A percentile compares a stretch with the other conserved stretches of the same genome.
phyloP scores from a whole-genome alignment of 1,140 invertebrate species.

The Gonatopus flavifemur region DNA sequence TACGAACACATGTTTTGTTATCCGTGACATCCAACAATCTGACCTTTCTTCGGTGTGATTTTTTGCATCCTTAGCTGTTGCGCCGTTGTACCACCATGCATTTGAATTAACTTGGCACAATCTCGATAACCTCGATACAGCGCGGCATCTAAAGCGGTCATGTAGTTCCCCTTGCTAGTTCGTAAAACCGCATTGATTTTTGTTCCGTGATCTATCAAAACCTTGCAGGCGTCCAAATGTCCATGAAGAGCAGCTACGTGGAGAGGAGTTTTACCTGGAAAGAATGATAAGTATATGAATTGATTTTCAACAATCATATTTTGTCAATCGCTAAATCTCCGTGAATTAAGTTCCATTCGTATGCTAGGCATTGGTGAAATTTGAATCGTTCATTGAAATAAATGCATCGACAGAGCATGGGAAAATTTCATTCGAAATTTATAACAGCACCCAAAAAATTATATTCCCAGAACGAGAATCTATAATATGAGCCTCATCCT shows the following conservation, averaged over 20 bases:
- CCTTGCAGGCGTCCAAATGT: constrained; percentile 90
- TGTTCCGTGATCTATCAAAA: constrained; percentile 78
- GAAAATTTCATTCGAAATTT: too few species aligned
- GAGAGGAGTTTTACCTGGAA: constrained; percentile 81
- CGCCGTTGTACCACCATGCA: constrained; percentile 73
- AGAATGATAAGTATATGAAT: too few species aligned
- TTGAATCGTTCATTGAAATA: too few species aligned
- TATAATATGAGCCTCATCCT: too few species aligned
- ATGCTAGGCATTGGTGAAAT: too few species aligned
- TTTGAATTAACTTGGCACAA: constrained; percentile 89
- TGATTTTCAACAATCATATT: too few species aligned
- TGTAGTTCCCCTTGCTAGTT: constrained; percentile 76
- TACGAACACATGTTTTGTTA: constrained; percentile 3
- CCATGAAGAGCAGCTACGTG: constrained; percentile 95
- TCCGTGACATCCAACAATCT: too few species aligned
- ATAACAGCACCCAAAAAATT: too few species aligned
- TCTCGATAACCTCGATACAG: constrained; percentile 81
- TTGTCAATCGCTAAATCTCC: too few species aligned
- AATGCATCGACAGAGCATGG: too few species aligned
- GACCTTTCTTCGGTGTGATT: constrained; percentile 42
- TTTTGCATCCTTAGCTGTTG: constrained; percentile 42
- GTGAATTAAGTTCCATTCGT: too few species aligned
- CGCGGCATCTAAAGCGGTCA: constrained; percentile 91
- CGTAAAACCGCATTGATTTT: constrained; percentile 82
- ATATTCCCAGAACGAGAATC: too few species aligned